A percentile compares a stretch with the other conserved stretches of the same genome.
phyloP scores from a whole-genome alignment of 2,797 vertebrate species.

The Aldrovandia affinis region DNA sequence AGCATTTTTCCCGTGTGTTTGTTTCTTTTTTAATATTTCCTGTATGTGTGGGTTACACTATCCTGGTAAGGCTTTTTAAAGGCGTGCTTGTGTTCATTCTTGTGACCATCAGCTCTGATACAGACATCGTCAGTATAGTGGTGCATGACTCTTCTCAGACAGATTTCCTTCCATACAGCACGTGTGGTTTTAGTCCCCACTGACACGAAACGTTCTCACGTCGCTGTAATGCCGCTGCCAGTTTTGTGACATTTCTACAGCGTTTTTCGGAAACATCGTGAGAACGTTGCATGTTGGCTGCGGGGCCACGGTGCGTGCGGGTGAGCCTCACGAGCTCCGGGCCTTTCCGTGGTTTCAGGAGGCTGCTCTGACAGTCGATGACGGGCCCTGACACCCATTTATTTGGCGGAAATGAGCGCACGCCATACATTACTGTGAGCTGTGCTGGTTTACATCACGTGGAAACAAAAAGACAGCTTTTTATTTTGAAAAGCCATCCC shows the following conservation, averaged over 20 bases:
- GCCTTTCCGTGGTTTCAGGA: neutral
- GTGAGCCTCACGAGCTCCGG: neutral
- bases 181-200: neutral
- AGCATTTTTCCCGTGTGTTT: constrained; percentile 7
- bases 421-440: neutral
- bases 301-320: neutral
- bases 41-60: neutral
- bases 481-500: neutral
- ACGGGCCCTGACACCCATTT: neutral
- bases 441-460: neutral
- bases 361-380: neutral
- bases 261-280: neutral
- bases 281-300: neutral
- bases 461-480: neutral
- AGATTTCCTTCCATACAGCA: neutral
- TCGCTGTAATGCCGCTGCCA: neutral
- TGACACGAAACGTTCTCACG: neutral
- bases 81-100: no score
- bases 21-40: constrained; percentile 18
- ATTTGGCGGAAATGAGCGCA: neutral
- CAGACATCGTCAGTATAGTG: neutral
- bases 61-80: constrained; percentile 25
- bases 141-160: neutral
- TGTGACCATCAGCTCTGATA: no score
- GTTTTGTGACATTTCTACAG: neutral